These are phyloP conservation scores for Ceratina japonica DNA, from an alignment of 1,140 invertebrate species.

Conservation along the genomic window DNA sequence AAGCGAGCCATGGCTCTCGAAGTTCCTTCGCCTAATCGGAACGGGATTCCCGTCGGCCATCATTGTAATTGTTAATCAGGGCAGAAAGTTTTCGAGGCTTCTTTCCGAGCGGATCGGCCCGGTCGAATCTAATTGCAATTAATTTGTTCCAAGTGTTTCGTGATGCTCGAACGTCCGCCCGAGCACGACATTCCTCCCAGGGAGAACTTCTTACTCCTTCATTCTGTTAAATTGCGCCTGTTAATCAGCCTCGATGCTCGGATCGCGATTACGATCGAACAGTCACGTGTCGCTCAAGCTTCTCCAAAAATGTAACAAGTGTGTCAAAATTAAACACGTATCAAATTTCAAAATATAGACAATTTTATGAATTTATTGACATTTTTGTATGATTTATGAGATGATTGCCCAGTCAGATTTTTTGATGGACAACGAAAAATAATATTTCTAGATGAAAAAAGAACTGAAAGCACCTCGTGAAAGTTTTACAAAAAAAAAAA, in stretches of 20 bases:
- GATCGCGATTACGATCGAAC: too few relatives aligned
- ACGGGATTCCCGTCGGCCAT: neutral
- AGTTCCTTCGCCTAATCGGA: neutral
- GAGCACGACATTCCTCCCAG: neutral
- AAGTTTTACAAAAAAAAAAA: too few relatives aligned
- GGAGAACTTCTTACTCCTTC: slow-evolving; percentile 11
- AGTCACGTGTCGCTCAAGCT: too few relatives aligned
- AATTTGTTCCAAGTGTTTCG: slow-evolving; percentile 13
- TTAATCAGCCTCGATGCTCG: neutral
- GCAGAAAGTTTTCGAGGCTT: slow-evolving; percentile 21
- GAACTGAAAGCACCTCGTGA: too few relatives aligned
- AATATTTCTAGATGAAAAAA: too few relatives aligned
- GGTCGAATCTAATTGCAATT: slow-evolving; percentile 15
- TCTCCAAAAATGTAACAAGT: too few relatives aligned
- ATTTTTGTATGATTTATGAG: too few relatives aligned
- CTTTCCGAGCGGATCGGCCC: slow-evolving; percentile 9
- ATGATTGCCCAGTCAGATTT: too few relatives aligned
- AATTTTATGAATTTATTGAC: too few relatives aligned
- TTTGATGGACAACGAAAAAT: too few relatives aligned
- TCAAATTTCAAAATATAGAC: too few relatives aligned
- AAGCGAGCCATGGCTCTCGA: neutral
- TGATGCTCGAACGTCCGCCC: slow-evolving; percentile 13
- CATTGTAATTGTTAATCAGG: slow-evolving; percentile 30
- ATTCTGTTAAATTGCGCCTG: slow-evolving; percentile 13
- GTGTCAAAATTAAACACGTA: too few relatives aligned